These are phyloP conservation scores for Mesocentrotus franciscanus DNA, from an alignment of 53 echinoderm and acorn worm genomes.

Conservation along the genomic window DNA sequence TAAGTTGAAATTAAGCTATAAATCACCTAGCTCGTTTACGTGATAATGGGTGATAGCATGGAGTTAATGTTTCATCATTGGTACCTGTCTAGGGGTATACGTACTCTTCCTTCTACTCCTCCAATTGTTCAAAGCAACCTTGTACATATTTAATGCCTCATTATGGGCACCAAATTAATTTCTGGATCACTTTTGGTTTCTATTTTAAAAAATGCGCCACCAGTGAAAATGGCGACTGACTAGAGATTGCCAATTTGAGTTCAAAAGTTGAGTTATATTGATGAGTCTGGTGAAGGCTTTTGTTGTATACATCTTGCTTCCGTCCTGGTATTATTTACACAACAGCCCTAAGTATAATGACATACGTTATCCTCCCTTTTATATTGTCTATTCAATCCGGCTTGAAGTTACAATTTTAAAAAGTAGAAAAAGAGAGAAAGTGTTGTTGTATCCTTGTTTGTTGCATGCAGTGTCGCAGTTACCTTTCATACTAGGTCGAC, in stretches of 20 bases:
- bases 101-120: background rate
- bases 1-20: slow-evolving; percentile 36
- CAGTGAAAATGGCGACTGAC: background rate
- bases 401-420: no score
- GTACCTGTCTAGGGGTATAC: background rate
- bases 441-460: no score
- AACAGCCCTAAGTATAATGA: background rate
- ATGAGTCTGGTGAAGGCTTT: background rate
- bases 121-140: background rate
- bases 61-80: slow-evolving; percentile 5
- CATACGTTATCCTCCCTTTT: no score
- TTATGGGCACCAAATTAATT: slow-evolving; percentile 18
- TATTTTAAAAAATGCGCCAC: background rate
- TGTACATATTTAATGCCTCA: background rate
- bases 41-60: background rate
- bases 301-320: background rate
- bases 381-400: no score
- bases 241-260: slow-evolving; percentile 9
- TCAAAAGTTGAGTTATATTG: background rate
- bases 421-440: background rate
- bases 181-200: background rate
- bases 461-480: no score
- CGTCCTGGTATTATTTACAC: background rate
- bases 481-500: background rate
- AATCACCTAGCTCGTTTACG: slow-evolving; percentile 9